These are phyloP conservation scores for Tamandua tetradactyla DNA, from an alignment of 2,797 vertebrate species.

Conservation along the genomic window DNA sequence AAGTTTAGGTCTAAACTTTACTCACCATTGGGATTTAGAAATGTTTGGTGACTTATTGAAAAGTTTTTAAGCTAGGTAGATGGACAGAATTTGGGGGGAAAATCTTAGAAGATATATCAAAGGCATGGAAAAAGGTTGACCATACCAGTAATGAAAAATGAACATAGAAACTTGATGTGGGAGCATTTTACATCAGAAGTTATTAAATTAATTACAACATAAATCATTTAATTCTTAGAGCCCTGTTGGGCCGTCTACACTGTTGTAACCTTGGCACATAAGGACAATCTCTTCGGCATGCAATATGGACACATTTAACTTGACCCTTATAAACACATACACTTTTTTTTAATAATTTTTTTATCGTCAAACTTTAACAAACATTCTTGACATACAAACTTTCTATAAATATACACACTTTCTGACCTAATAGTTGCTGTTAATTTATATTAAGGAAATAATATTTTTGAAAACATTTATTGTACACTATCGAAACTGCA, in stretches of 20 bases:
- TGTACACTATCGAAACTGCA: not conserved
- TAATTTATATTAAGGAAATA: constrained; percentile 13
- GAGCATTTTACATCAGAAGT: not conserved
- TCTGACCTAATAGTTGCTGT: not conserved
- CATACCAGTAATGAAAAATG: not conserved
- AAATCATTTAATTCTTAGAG: constrained; percentile 5
- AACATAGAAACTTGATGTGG: not conserved
- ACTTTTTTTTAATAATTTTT: too few species aligned
- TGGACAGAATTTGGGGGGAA: not conserved
- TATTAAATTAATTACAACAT: constrained; percentile 2
- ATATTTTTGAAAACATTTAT: not conserved
- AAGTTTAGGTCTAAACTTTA: not conserved
- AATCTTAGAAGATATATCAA: not conserved
- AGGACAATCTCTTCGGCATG: not conserved
- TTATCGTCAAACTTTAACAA: too few species aligned
- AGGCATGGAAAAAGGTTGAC: not conserved
- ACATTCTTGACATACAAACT: too few species aligned
- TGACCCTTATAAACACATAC: not conserved
- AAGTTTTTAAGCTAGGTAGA: not conserved
- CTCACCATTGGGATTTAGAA: not conserved
- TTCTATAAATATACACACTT: not conserved
- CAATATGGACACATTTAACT: not conserved
- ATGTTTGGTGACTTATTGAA: not conserved
- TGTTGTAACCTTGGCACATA: not conserved
- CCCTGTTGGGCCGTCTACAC: not conserved